phyloP scores from a whole-genome alignment of 2,797 vertebrate genomes.

The Rhinogobio ventralis region DNA sequence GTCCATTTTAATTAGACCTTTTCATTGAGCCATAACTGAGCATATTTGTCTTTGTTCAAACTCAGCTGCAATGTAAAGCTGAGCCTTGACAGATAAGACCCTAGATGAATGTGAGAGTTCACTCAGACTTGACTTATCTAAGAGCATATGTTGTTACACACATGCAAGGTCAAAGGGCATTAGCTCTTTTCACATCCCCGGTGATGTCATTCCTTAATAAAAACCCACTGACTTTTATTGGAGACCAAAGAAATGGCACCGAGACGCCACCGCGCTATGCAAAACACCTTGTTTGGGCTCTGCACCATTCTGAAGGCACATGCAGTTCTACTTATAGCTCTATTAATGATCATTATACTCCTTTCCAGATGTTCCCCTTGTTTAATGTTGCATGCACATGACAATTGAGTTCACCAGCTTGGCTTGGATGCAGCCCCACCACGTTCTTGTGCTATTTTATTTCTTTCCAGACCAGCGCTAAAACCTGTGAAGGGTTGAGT shows the following conservation, averaged over 20 bases:
- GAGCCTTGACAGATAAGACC: not conserved
- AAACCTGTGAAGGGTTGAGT: slow-evolving; percentile 69
- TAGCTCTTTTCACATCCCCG: slow-evolving; percentile 49
- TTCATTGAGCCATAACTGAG: not conserved
- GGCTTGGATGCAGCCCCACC: slow-evolving; percentile 56
- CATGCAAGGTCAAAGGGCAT: slow-evolving; percentile 67
- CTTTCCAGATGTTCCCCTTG: slow-evolving; percentile 73
- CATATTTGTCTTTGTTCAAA: slow-evolving; percentile 3
- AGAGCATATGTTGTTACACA: slow-evolving; percentile 56
- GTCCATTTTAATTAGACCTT: not conserved
- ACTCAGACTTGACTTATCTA: slow-evolving; percentile 62
- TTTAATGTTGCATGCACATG: slow-evolving; percentile 64
- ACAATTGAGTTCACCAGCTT: slow-evolving; percentile 71
- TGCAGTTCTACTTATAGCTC: slow-evolving; percentile 74
- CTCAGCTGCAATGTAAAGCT: not conserved
- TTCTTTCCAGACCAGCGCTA: slow-evolving; percentile 47
- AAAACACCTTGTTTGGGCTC: slow-evolving; percentile 68
- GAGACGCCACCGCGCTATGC: not conserved
- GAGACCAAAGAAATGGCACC: slow-evolving; percentile 19
- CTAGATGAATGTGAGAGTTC: slow-evolving; percentile 41
- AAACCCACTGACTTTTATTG: slow-evolving; percentile 33
- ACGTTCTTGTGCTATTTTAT: slow-evolving; percentile 37
- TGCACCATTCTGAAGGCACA: slow-evolving; percentile 63
- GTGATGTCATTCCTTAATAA: slow-evolving; percentile 42
- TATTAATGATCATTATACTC: slow-evolving; percentile 70